phyloP scores from a whole-genome alignment of 2,797 vertebrate species.

The Spinus pinus region DNA sequence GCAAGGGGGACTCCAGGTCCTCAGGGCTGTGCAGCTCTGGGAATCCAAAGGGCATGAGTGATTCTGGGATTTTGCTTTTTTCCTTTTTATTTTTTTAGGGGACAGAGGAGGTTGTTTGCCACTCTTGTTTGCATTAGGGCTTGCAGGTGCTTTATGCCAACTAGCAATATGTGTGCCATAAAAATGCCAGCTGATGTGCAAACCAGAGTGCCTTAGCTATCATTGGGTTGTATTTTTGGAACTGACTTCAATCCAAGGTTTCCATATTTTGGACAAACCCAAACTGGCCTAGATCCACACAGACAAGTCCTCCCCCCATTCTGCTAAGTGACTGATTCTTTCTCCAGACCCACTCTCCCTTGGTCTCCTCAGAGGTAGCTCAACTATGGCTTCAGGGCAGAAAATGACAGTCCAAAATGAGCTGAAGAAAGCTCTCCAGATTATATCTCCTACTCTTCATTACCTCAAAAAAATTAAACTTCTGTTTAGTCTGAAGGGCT shows the following conservation, averaged over 20 bases:
- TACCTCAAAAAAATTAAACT: constrained; percentile 9
- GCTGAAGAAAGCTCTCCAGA: background rate
- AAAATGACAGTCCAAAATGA: background rate
- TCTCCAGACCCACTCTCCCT: background rate
- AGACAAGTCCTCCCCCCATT: background rate
- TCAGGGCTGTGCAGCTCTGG: background rate
- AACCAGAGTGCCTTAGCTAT: background rate
- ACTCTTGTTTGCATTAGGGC: background rate
- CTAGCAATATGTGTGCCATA: background rate
- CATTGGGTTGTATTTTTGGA: background rate
- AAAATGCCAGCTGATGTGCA: background rate
- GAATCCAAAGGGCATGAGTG: background rate
- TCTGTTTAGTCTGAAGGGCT: constrained; percentile 40
- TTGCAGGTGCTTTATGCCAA: background rate
- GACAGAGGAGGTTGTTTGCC: background rate
- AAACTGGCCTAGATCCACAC: background rate
- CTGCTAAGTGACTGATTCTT: background rate
- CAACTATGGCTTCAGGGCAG: background rate
- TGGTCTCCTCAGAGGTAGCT: background rate
- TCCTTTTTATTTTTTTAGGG: fast-evolving
- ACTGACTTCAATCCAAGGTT: background rate
- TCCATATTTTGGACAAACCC: background rate
- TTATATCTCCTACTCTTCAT: background rate
- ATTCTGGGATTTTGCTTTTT: background rate
- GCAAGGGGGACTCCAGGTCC: background rate